Percentiles rank a stretch among this genome's conserved stretches.
Evolutionary conservation across 2,113 vertebrate species (phyloP).

Genomic region (Sciurus niger): DNA sequence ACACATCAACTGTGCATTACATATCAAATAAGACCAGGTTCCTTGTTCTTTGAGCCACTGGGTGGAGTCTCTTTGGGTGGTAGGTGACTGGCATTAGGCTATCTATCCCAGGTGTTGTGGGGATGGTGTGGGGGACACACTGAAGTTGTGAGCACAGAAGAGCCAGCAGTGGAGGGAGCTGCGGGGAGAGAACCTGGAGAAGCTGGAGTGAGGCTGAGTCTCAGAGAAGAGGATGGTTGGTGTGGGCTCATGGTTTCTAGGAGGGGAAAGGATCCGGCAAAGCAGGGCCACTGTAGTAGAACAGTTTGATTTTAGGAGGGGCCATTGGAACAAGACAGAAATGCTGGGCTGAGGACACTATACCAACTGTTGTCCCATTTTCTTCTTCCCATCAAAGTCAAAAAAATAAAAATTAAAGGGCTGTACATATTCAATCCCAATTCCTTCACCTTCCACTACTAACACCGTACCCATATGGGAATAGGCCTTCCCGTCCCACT

Average conservation of each 20-base stretch:
- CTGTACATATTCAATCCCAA: not conserved
- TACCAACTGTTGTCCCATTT: not conserved
- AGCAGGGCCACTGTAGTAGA: not conserved
- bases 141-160: not conserved
- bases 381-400: not conserved
- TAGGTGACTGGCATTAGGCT: not conserved
- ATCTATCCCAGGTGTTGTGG: no score
- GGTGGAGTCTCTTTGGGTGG: not conserved
- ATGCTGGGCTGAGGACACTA: not conserved
- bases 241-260: not conserved
- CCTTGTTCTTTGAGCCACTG: not conserved
- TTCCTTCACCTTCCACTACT: not conserved
- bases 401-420: not conserved
- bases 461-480: not conserved
- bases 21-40: not conserved
- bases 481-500: not conserved
- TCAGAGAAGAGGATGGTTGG: not conserved
- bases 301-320: not conserved
- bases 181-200: not conserved
- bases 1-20: not conserved
- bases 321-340: not conserved
- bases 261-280: not conserved
- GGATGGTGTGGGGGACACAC: accelerated
- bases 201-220: not conserved
- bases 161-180: not conserved